These are phyloP conservation scores for Lysandra coridon DNA, from an alignment of 2,888 invertebrate genomes.

Conservation along the genomic window DNA sequence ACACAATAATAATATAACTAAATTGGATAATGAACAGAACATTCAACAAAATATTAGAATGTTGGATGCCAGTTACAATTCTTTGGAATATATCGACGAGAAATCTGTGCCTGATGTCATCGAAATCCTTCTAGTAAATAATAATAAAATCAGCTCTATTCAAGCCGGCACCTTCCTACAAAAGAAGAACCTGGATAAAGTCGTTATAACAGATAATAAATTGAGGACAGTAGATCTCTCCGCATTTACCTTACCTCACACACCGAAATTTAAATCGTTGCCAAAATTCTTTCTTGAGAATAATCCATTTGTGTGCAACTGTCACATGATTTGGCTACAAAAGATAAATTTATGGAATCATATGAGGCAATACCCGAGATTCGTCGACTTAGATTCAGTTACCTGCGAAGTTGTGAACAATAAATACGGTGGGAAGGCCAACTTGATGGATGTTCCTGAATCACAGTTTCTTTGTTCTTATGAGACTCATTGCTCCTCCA, in stretches of 20 bases:
- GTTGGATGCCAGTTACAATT: conserved; percentile 88
- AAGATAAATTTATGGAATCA: conserved; percentile 88
- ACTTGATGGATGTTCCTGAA: conserved; percentile 84
- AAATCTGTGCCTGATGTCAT: conserved; percentile 87
- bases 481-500: conserved; percentile 89
- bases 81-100: conserved; percentile 84
- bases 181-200: conserved; percentile 86
- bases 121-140: conserved; percentile 86
- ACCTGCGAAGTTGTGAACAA: conserved; percentile 87
- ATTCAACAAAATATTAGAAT: conserved; percentile 84
- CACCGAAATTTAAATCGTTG: conserved; percentile 83
- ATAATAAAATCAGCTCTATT: conserved; percentile 86
- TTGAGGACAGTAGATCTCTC: conserved; percentile 86
- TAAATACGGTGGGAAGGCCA: conserved; percentile 82
- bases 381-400: conserved; percentile 88
- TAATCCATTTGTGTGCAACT: conserved; percentile 93
- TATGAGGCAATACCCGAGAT: conserved; percentile 86
- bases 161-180: conserved; percentile 86
- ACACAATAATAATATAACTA: conserved; percentile 87
- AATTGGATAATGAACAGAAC: conserved; percentile 87
- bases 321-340: conserved; percentile 92
- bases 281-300: conserved; percentile 90
- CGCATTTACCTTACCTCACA: conserved; percentile 84
- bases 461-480: conserved; percentile 91
- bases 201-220: conserved; percentile 88